Evolutionary conservation across 2,113 vertebrate genomes (phyloP), one percentile per base, ranked within the genome.

Genomic region (Sarotherodon lohbergeri): DNA sequence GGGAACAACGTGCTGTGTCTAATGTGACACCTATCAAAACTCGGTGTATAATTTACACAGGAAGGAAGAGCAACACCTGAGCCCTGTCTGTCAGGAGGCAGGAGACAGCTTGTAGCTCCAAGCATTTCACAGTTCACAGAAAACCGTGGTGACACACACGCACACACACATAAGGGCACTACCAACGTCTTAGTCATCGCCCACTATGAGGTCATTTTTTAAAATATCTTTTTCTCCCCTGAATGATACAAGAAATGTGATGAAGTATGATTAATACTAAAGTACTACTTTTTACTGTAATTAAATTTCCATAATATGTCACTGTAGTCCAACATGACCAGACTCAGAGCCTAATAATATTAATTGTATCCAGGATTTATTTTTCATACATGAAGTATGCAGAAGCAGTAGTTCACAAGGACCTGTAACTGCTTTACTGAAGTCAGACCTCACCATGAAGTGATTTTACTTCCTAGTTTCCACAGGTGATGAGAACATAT

Each of bases 1-100:
- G 12, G 59, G 59, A 55, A 10, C 56, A 83, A 84, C 71, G 83
- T 88, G 86, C 73, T 88, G 82, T 34, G 83, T 90, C 39, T 87
- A 80, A 84, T 73, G 54, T 88, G 90, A 88, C 90, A 86, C 76
- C 55, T 82, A 61, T 90, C 84, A 82, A 89, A 80, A 79, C 66
- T 73, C n/a, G 39, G 17, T 66, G 86, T 92, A n/a, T 87, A 87
- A 90, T 89, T 92, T 86, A 89, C 84, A 84, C 91, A 87, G 88
- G 86, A 83, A 88, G 84, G 55, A 61, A 82, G 84, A 66, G 63
- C 78, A 89, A 83, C 91, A 90, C 83, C 91, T 85, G 88, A 92
- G 91, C 82, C 56, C n/a, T 16, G 80, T 80, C 86, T 90, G 88
- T 82, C 82, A 86, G 63, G 83, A 81, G 88, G 56, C 80, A 85